Evolutionary conservation across 1,140 invertebrate species (phyloP), one percentile per base, ranked within the genome.

Genomic region (Solenopsis invicta): DNA sequence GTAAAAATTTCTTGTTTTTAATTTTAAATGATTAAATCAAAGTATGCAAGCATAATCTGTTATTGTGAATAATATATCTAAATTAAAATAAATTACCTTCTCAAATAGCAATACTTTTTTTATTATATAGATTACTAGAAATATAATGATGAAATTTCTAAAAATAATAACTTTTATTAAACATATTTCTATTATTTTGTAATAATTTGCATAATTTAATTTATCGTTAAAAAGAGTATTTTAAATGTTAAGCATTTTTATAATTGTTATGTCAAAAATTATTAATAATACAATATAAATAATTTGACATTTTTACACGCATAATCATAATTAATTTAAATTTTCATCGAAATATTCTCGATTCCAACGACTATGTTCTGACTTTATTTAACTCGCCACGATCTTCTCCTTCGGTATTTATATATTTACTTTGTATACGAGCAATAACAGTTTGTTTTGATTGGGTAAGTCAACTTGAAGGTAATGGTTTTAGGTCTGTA

Each of bases 381-480:
- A 1, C 5, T 34, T 0, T 48, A 2, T 64, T 77, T 10, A 0
- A 12, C 0, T 64, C 21, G 45, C 12, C 16, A 24, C 34, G n/a
- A 76, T 3, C 21, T 45, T 41, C 41, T 41, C 41, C 8, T 41
- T 41, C 41, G 3, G 5, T n/a, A 10, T 56, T 21, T 8, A 21
- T 4, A 75, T 3, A 2, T 75, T 41, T 71, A 13, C 16, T 56
- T 75, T 41, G n/a, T 56, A 1, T 16, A 10, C 13, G 1, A 75
- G 10, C 48, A 71, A 24, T 54, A 72, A 74, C 24, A 74, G 45
- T 4, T 56, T 76, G 12, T 74, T 4, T 75, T 75, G 12, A 41
- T 41, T 61, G 37, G 16, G 29, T 41, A 59, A 41, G 8, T 41
- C 4, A 16, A 9, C 2, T 52, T 54, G 29, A 74, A 0, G 5